A percentile compares a stretch with the other conserved stretches of the same genome.
phyloP scores from a whole-genome alignment of 1,140 invertebrate genomes.

The Heterodera schachtii region DNA sequence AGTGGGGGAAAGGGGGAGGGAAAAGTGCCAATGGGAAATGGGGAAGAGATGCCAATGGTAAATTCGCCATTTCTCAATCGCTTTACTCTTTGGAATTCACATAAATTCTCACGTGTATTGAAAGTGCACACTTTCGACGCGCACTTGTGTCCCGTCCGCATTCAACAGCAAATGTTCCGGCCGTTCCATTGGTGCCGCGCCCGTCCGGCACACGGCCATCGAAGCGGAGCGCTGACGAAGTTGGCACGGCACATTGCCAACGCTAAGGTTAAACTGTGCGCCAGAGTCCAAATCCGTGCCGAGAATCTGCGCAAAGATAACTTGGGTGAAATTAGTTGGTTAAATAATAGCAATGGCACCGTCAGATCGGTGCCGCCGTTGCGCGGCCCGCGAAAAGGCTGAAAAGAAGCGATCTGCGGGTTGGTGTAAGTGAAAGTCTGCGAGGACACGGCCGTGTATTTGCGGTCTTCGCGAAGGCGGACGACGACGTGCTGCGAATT shows the following conservation, averaged over 20 bases:
- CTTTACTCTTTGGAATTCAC: too few relatives aligned
- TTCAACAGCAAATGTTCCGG: conserved; percentile 49
- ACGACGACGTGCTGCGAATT: conserved; percentile 41
- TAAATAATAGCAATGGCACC: not conserved
- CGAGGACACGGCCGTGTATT: conserved; percentile 54
- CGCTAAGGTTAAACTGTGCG: conserved; percentile 80
- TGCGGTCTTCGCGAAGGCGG: conserved; percentile 47
- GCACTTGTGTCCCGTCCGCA: conserved; percentile 58
- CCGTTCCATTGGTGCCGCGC: conserved; percentile 31
- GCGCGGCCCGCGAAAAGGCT: conserved; percentile 82
- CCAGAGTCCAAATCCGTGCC: conserved; percentile 92
- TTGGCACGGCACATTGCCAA: conserved; percentile 76
- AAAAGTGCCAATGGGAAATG: too few relatives aligned
- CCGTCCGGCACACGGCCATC: conserved; percentile 54
- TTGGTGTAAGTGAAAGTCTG: conserved; percentile 59
- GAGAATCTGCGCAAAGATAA: conserved; percentile 70
- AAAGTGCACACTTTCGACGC: conserved; percentile 55
- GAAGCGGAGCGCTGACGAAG: conserved; percentile 70
- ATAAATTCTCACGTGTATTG: conserved; percentile 47
- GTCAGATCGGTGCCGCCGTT: conserved; percentile 90
- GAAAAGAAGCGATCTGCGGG: conserved; percentile 69
- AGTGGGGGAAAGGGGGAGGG: not conserved
- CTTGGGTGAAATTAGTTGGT: not conserved
- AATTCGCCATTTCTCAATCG: too few relatives aligned
- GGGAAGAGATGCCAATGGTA: too few relatives aligned